A percentile compares a stretch with the other conserved stretches of the same genome.
phyloP scores from a whole-genome alignment of 1,140 invertebrate genomes.

The Temnothorax nylanderi region DNA sequence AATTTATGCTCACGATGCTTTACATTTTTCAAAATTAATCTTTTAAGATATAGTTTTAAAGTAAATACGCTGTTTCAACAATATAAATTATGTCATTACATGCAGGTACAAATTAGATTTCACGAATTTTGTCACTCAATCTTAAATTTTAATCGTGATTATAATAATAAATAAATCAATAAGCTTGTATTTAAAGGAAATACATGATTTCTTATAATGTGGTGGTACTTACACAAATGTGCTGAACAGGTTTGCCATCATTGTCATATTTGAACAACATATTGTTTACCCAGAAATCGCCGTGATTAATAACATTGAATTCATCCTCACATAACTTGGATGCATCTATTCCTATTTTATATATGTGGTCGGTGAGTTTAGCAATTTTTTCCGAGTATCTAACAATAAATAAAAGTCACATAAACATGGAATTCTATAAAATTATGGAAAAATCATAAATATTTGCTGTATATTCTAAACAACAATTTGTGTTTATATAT shows the following conservation, averaged over 20 bases:
- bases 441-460: neutral
- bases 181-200: too few species aligned
- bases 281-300: constrained; percentile 89
- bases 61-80: neutral
- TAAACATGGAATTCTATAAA: neutral
- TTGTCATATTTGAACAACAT: constrained; percentile 88
- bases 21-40: too few species aligned
- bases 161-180: neutral
- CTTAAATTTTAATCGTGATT: neutral
- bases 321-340: constrained; percentile 78
- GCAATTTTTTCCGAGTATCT: constrained; percentile 84
- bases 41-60: neutral
- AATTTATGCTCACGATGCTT: neutral
- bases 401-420: constrained; percentile 1
- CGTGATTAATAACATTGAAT: constrained; percentile 88
- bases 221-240: constrained; percentile 86
- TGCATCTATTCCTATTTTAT: constrained; percentile 74
- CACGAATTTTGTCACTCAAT: neutral
- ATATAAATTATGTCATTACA: neutral
- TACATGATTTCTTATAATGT: neutral
- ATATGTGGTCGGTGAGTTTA: constrained; percentile 74
- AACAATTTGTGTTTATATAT: neutral
- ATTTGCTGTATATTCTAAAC: neutral
- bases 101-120: neutral
- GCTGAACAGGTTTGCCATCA: constrained; percentile 81